Conservation (phyloP, 2,113 vertebrate genomes). For the Typhlomys cinereus region DNA sequence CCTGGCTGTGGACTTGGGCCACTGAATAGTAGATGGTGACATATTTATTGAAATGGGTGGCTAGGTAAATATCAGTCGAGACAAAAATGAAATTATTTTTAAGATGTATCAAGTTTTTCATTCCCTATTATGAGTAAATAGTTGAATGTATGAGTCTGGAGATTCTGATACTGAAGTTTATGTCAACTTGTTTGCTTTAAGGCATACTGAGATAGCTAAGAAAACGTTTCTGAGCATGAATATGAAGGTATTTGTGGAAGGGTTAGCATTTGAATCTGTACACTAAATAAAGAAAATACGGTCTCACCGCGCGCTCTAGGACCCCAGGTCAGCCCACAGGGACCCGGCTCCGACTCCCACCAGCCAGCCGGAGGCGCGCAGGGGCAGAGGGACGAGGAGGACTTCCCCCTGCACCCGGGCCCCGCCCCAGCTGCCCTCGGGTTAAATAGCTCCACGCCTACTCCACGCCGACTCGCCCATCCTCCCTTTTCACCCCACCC, state of each 20-base stretch:
- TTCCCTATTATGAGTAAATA: slow-evolving; percentile 17
- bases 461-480: too few relatives aligned
- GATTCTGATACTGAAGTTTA: background rate
- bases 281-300: slow-evolving; percentile 1
- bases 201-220: background rate
- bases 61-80: background rate
- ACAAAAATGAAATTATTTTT: slow-evolving; percentile 37
- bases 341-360: too few relatives aligned
- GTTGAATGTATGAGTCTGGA: background rate
- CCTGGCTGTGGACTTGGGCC: background rate
- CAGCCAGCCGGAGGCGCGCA: too few relatives aligned
- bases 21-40: background rate
- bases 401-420: too few relatives aligned
- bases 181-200: background rate
- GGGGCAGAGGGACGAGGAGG: too few relatives aligned
- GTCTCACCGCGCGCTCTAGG: too few relatives aligned
- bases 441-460: too few relatives aligned
- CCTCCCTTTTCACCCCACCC: too few relatives aligned
- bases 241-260: background rate
- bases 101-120: slow-evolving; percentile 19
- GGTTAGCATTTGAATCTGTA: background rate
- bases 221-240: background rate
- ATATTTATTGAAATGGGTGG: slow-evolving; percentile 24
- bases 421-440: too few relatives aligned
- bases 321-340: too few relatives aligned